A percentile compares a stretch with the other conserved stretches of the same genome.
Evolutionary conservation across 2,888 invertebrate species (phyloP).

Genomic region (Orthonevra nobilis): DNA sequence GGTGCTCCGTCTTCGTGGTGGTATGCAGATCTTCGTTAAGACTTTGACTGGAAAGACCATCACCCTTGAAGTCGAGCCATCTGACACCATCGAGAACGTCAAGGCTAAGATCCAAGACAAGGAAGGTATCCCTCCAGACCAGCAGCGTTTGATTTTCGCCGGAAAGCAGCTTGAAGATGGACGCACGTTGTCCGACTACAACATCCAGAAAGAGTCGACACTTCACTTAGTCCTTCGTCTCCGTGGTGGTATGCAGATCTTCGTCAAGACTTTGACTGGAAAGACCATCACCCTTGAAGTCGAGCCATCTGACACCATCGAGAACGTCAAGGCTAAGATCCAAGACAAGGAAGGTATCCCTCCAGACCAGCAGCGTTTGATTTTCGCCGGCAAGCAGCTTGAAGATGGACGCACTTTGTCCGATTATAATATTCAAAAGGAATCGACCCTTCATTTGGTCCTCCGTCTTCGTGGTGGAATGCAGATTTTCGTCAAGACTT

Average conservation of each 20-base stretch:
- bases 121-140: conserved; percentile 76
- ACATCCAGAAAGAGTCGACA: conserved; percentile 74
- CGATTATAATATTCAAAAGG: conserved; percentile 73
- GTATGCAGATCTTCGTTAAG: conserved; percentile 78
- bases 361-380: conserved; percentile 72
- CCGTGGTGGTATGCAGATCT: conserved; percentile 88
- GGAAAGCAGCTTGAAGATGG: conserved; percentile 86
- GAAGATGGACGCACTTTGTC: conserved; percentile 71
- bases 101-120: conserved; percentile 76
- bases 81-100: conserved; percentile 75
- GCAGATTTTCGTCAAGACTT: conserved; percentile 72
- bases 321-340: conserved; percentile 71
- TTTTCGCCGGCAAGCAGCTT: conserved; percentile 71
- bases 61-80: conserved; percentile 74
- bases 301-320: conserved; percentile 73
- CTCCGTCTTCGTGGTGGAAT: conserved; percentile 72
- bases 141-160: conserved; percentile 75
- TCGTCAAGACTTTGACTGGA: conserved; percentile 74
- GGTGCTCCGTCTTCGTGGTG: conserved; percentile 94
- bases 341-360: conserved; percentile 72
- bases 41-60: conserved; percentile 75
- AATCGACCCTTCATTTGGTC: conserved; percentile 72
- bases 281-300: conserved; percentile 74
- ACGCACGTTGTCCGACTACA: conserved; percentile 87
- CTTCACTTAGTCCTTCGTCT: conserved; percentile 90